Evolutionary conservation across 1,140 invertebrate species (phyloP), one percentile per base, ranked within the genome.

Genomic region (Subanguina moxae): DNA sequence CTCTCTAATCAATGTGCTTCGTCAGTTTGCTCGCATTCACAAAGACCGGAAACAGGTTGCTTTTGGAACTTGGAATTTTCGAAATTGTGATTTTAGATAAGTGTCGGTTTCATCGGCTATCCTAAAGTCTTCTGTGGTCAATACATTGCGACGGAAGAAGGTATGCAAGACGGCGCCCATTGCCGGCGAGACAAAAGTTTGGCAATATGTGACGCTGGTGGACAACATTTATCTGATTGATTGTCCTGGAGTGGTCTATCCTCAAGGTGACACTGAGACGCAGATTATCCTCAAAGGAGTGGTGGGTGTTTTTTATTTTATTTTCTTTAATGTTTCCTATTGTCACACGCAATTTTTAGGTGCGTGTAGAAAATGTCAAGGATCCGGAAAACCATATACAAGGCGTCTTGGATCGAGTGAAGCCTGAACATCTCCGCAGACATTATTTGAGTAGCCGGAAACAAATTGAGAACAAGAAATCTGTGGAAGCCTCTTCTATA

Each of bases 141-240:
- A 99, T 83, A 93, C 95, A 0, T 83, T 99, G 30, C 87, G 91
- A 68, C 89, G 90, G 0, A 94, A 95, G 80, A 94, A 94, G 84
- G 92, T 95, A 9, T 74, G 95, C 83, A 98, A 97, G 84, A 93
- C 97, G 1, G 95, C 96, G 13, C 96, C 96, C 8, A 92, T 98
- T 80, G 94, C 96, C 71, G 96, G 96, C 8, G 95, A 99, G 86
- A 99, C 96, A 0, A 98, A 98, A 87, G 91, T 88, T 15, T 99
- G 96, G 96, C 96, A 99, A 82, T 99, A 98, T 82, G 94, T 99
- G 58, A 96, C 94, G 0, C 84, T 99, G 27, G 99, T 98, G 94
- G 89, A 89, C 73, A 87, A 91, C 73, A 97, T 99, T 77, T 99
- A 92, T 82, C 84, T 99, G 3, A 97, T 99, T 73, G 96, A 99